Evolutionary conservation across 2,113 vertebrate genomes (phyloP), one percentile per base, ranked within the genome.

Genomic region (Esox niger): DNA sequence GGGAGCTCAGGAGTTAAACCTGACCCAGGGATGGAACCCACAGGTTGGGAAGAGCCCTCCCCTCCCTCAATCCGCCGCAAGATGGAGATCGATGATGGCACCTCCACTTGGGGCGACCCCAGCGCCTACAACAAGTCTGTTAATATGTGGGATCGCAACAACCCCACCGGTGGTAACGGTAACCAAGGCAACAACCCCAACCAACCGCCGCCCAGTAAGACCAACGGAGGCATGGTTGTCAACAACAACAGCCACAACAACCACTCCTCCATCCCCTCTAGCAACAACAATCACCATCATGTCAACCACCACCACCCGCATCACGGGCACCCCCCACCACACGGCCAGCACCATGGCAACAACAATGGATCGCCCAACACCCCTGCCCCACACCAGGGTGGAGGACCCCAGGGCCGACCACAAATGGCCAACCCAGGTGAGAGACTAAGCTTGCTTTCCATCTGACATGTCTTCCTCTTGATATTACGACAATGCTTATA

Each of bases 141-240:
- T 88, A 99, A 97, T 84, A 92, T 98, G 95, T 99, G 97, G 97
- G 97, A 98, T 87, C 94, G 94, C 81, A 98, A 98, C 87, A 96
- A 93, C 87, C 92, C 95, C 52, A 43, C 38, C 5, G 38, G 38
- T 4, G 38, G 38, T 90, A 93, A 90, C 89, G 90, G 88, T 89
- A 92, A 86, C 76, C 76, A 80, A 55, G 72, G 91, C 82, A 95
- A 95, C 87, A 93, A 89, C 38, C 13, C 38, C 13, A 43, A 10
- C 67, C 92, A 93, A 43, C 92, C 94, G 68, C 89, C 94, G 81
- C 91, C 95, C 82, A 94, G 81, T 88, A 94, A 90, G 78, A 88
- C 82, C 69, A 66, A 84, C 81, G 64, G 49, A 54, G 23, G 54
- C 54, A 81, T 75, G 58, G 69, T 75, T 58, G 71, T 76, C 52